A percentile compares a stretch with the other conserved stretches of the same genome.
Evolutionary conservation across 2,888 invertebrate genomes (phyloP).

Genomic region (Flexamia atlantica): DNA sequence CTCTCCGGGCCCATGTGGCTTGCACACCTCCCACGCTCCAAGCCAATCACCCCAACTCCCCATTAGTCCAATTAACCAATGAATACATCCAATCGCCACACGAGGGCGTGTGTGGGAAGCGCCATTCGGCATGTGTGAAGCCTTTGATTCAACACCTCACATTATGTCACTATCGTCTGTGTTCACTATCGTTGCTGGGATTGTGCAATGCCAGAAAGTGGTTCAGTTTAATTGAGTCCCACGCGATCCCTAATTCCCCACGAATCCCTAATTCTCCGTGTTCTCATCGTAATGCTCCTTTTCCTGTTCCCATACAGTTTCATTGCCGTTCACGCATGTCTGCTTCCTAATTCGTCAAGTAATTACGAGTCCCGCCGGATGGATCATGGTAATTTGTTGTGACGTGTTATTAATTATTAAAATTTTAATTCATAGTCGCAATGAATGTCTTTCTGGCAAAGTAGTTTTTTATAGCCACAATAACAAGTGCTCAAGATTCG

Average conservation of each 20-base stretch:
- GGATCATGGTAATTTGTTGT: not conserved
- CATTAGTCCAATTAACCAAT: slow-evolving; percentile 16
- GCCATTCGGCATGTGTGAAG: not conserved
- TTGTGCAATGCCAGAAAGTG: slow-evolving; percentile 19
- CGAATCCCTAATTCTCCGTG: not conserved
- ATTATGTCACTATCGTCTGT: slow-evolving; percentile 3
- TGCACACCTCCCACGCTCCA: not conserved
- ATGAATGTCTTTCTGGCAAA: too few relatives aligned
- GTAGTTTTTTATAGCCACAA: too few relatives aligned
- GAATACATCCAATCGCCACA: not conserved
- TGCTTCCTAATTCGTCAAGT: slow-evolving; percentile 1
- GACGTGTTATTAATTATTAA: too few relatives aligned
- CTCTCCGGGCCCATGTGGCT: not conserved
- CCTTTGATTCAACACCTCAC: not conserved
- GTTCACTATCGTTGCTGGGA: not conserved
- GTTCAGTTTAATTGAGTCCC: not conserved
- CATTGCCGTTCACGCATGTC: slow-evolving; percentile 12
- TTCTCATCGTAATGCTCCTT: not conserved
- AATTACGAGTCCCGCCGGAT: not conserved
- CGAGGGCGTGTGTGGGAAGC: not conserved
- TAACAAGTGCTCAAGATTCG: too few relatives aligned
- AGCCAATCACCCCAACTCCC: not conserved
- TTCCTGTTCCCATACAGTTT: slow-evolving; percentile 8
- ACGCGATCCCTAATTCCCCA: not conserved
- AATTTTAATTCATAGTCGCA: too few relatives aligned